A percentile compares a stretch with the other conserved stretches of the same genome.
Conservation (phyloP, 1,140 invertebrate species). For the Sminthurides bifidus region DNA sequence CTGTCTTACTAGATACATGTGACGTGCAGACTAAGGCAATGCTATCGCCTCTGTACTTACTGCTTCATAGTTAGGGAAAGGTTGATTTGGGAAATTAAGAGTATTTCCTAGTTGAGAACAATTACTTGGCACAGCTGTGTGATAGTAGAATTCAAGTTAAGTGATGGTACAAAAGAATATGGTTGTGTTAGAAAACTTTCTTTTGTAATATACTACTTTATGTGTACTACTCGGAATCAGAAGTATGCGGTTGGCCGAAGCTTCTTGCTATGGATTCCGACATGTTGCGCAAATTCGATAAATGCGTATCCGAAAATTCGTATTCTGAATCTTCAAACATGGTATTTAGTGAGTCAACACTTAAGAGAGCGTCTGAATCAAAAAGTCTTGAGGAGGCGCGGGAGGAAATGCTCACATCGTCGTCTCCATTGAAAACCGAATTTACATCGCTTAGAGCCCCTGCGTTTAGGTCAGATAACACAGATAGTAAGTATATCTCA, state of each 20-base stretch:
- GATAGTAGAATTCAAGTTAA: no score
- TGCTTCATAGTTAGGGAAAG: no score
- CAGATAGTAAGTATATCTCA: neutral
- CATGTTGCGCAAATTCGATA: conserved; percentile 61
- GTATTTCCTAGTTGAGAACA: neutral
- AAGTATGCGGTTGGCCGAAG: conserved; percentile 27
- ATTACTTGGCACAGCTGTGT: no score
- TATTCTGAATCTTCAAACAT: conserved; percentile 70
- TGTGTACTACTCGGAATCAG: conserved; percentile 22
- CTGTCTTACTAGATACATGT: no score
- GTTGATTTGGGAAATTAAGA: no score
- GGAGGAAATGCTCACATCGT: conserved; percentile 59
- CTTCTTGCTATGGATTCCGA: conserved; percentile 56
- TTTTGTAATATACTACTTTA: conserved; percentile 2
- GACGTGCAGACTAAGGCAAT: no score
- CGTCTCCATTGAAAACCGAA: conserved; percentile 65
- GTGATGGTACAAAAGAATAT: no score
- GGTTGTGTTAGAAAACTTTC: neutral
- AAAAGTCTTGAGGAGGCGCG: conserved; percentile 63
- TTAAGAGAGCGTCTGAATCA: conserved; percentile 60
- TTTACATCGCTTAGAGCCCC: conserved; percentile 69
- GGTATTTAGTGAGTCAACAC: conserved; percentile 61
- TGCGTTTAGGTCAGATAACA: no score
- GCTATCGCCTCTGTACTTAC: no score
- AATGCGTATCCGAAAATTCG: conserved; percentile 54